Evolutionary conservation across 1,140 invertebrate genomes (phyloP).

Genomic region (Bombyx mandarina): DNA sequence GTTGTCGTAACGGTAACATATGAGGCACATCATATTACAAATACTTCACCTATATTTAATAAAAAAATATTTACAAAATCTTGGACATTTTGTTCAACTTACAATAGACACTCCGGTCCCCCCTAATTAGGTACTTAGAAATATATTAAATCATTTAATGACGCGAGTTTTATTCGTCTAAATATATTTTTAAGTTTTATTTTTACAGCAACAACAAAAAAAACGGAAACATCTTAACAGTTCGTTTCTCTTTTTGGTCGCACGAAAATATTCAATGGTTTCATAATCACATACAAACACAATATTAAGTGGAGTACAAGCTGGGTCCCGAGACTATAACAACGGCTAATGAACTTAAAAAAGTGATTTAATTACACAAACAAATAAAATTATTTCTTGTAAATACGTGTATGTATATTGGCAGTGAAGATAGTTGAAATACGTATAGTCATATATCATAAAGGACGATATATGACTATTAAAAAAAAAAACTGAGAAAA

Average conservation of each 20-base stretch:
- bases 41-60: conserved; percentile 18
- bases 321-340: neutral
- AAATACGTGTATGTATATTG: no score
- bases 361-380: neutral
- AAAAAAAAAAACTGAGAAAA: neutral
- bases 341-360: neutral
- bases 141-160: conserved; percentile 18
- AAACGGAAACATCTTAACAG: conserved; percentile 10
- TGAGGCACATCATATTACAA: conserved; percentile 59
- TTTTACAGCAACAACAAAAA: conserved; percentile 46
- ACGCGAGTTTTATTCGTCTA: conserved; percentile 8
- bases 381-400: neutral
- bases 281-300: conserved; percentile 50
- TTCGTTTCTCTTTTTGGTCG: conserved; percentile 38
- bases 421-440: no score
- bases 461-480: neutral
- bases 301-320: conserved; percentile 17
- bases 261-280: conserved; percentile 59
- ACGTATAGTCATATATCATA: no score
- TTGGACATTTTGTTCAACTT: conserved; percentile 30
- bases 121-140: conserved; percentile 25
- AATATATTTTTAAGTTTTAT: conserved; percentile 12
- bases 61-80: conserved; percentile 26
- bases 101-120: conserved; percentile 33
- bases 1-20: conserved; percentile 59